Evolutionary conservation across 2,797 vertebrate genomes (phyloP).

Genomic region (Alosa sapidissima): DNA sequence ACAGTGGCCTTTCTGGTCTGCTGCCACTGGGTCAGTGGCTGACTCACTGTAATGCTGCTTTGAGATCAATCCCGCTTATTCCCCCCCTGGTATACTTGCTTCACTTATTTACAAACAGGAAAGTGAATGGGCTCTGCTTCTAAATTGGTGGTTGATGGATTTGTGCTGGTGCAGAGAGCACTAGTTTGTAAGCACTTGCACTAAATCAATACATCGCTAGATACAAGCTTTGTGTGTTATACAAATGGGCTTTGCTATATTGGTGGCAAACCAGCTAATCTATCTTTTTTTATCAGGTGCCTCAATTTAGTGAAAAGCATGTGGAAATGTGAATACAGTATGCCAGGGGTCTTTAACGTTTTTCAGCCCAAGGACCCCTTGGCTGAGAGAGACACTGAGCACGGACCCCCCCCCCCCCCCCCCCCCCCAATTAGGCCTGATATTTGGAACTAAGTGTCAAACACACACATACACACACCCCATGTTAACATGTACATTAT

Average conservation of each 20-base stretch:
- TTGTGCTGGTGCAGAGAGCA: neutral
- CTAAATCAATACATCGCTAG: neutral
- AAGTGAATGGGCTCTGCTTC: neutral
- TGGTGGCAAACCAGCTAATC: neutral
- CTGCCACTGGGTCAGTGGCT: conserved; percentile 1
- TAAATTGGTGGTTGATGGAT: conserved; percentile 8
- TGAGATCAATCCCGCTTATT: neutral
- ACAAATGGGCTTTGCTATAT: neutral
- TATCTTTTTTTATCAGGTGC: neutral
- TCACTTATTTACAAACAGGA: conserved; percentile 7
- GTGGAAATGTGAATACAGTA: neutral
- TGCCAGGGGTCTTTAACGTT: too few species aligned
- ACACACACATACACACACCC: too few species aligned
- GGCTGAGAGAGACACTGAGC: too few species aligned
- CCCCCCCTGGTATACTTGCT: neutral
- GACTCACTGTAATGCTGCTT: neutral
- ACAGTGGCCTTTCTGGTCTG: neutral
- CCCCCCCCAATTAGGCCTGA: too few species aligned
- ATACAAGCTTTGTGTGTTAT: neutral
- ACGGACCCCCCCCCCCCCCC: too few species aligned
- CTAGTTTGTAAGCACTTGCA: neutral
- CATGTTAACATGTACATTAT: too few species aligned
- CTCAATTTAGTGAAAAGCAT: neutral
- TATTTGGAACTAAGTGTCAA: too few species aligned
- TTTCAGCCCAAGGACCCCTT: too few species aligned